Evolutionary conservation across 2,888 invertebrate species (phyloP).

Genomic region (Latheticus oryzae): DNA sequence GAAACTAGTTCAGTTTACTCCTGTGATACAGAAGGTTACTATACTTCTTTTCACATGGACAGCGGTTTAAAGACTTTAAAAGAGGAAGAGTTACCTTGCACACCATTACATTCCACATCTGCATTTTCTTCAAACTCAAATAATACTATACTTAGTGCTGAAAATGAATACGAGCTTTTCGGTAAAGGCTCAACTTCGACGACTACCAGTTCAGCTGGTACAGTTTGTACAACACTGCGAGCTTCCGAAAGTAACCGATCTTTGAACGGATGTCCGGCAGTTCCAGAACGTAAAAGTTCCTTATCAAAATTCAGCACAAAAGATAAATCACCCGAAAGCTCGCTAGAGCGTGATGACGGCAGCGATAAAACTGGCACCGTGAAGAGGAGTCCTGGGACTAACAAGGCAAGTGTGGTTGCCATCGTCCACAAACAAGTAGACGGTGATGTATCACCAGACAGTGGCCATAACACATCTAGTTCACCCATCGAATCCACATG

Average conservation of each 20-base stretch:
- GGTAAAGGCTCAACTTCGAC: slow-evolving; percentile 93
- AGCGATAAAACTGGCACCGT: slow-evolving; percentile 65
- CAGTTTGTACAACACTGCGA: slow-evolving; percentile 86
- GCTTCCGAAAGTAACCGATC: slow-evolving; percentile 76
- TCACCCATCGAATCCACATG: slow-evolving; percentile 82
- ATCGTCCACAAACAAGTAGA: slow-evolving; percentile 69
- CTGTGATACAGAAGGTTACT: slow-evolving; percentile 97
- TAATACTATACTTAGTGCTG: slow-evolving; percentile 78
- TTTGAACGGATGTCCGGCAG: slow-evolving; percentile 76
- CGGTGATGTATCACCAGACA: slow-evolving; percentile 83
- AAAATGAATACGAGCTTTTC: slow-evolving; percentile 91
- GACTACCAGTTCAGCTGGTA: slow-evolving; percentile 90
- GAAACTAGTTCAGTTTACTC: slow-evolving; percentile 94
- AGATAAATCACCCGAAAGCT: slow-evolving; percentile 67
- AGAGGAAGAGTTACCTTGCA: slow-evolving; percentile 80
- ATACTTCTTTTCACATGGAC: slow-evolving; percentile 97
- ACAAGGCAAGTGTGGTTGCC: slow-evolving; percentile 72
- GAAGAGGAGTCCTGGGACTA: slow-evolving; percentile 62
- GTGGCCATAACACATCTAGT: slow-evolving; percentile 84
- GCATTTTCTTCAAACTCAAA: slow-evolving; percentile 78
- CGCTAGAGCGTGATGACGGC: slow-evolving; percentile 59
- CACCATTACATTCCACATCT: slow-evolving; percentile 78
- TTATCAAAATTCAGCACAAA: slow-evolving; percentile 68
- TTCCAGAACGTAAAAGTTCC: slow-evolving; percentile 86
- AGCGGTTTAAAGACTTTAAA: slow-evolving; percentile 89